Evolutionary conservation across 2,113 vertebrate species (phyloP).

Genomic region (Passer domesticus): DNA sequence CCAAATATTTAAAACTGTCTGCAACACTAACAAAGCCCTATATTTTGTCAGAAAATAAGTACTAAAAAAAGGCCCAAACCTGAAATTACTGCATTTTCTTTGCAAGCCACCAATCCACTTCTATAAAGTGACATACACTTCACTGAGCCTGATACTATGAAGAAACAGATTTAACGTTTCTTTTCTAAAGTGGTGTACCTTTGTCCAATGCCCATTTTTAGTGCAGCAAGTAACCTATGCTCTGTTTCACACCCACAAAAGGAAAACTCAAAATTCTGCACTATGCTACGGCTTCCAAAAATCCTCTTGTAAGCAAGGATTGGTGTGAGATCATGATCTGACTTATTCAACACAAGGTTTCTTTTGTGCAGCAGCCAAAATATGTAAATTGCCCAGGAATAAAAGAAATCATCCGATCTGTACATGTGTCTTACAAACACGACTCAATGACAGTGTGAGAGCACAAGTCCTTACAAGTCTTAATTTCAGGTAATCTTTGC

Average conservation of each 20-base stretch:
- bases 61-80: background rate
- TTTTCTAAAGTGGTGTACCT: background rate
- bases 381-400: slow-evolving; percentile 49
- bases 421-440: slow-evolving; percentile 51
- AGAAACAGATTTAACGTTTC: background rate
- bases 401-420: slow-evolving; percentile 27
- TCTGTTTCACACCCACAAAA: slow-evolving; percentile 12
- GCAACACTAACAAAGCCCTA: background rate
- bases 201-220: background rate
- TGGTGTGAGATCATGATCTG: slow-evolving; percentile 23
- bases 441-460: background rate
- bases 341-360: slow-evolving; percentile 32
- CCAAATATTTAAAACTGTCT: background rate
- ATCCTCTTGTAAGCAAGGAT: background rate
- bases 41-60: background rate
- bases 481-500: slow-evolving; percentile 53
- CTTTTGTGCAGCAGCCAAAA: slow-evolving; percentile 62
- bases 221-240: background rate
- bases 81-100: background rate
- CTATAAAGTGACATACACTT: background rate
- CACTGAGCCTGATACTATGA: background rate
- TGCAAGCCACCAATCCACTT: background rate
- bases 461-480: slow-evolving; percentile 26
- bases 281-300: background rate
- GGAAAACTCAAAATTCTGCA: background rate